phyloP scores from a whole-genome alignment of 1,140 invertebrate genomes.

The Diorhabda elongata region DNA sequence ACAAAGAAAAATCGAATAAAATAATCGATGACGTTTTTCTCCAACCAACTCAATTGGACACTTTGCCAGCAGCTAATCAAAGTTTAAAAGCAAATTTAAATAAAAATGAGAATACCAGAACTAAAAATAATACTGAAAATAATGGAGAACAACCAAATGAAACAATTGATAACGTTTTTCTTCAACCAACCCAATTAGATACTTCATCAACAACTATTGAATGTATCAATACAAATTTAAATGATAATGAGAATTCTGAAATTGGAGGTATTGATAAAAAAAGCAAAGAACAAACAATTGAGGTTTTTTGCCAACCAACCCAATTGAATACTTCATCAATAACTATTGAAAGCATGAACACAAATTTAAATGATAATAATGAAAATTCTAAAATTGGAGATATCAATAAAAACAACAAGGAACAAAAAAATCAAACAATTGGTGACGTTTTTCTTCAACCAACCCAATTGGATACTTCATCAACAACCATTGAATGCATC shows the following conservation, averaged over 20 bases:
- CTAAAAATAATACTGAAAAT: conserved; percentile 13
- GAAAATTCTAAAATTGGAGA: too few species aligned
- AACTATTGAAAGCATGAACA: too few species aligned
- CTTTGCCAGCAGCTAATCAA: conserved; percentile 7
- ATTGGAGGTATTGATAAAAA: too few species aligned
- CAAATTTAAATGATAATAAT: too few species aligned
- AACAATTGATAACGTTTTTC: conserved; percentile 1
- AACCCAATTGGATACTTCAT: conserved; percentile 11
- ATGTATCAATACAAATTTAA: too few species aligned
- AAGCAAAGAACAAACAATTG: too few species aligned
- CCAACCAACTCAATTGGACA: conserved; percentile 3
- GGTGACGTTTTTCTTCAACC: conserved; percentile 17
- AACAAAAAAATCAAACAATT: neutral
- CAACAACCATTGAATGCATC: too few species aligned
- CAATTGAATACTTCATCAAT: neutral
- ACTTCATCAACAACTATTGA: neutral
- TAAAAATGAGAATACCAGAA: conserved; percentile 23
- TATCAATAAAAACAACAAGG: too few species aligned
- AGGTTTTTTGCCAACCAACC: too few species aligned
- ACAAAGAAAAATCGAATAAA: conserved; percentile 28
- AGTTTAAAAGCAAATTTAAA: conserved; percentile 21
- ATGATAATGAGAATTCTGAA: too few species aligned
- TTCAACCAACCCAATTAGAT: conserved; percentile 5
- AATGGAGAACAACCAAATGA: neutral
- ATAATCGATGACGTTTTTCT: conserved; percentile 17